Base-by-base conservation (phyloP, 2,888 invertebrate genomes). In the Orthosia gracilis region DNA sequence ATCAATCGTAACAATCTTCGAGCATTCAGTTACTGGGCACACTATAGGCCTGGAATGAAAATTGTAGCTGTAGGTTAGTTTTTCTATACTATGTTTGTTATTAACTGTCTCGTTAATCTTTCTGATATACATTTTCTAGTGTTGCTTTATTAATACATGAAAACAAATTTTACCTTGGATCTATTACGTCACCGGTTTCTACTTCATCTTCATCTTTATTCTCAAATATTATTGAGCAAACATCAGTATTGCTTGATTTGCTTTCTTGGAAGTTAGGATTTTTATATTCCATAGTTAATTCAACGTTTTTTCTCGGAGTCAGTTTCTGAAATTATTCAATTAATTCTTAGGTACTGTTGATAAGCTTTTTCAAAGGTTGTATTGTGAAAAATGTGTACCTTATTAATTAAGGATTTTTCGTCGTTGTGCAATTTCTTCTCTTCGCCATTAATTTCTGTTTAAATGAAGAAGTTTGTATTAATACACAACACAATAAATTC, bases 11-110 rank as follows among this genome's bases (percentile, higher is more conserved):
- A 97, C 94, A 72, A 95, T 97, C 78, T 96, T 96, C 9, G 93
- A 92, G 83, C 97, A 97, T 26, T 94, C 91, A 4, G 94, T 85
- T 76, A 96, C 93, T 1, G 97, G 97, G 83, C 97, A 97, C 59
- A 93, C 54, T 7, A 90, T 83, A 31, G 90, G 89, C 47, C 91
- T 90, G 84, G 4, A 88, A 72, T 4, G 0, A 74, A 77, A 62
- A 23, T n/a, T 54, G 0, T 18, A 12, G 9, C 5, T 21, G 59
- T 50, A 50, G 4, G n/a, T 4, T 1, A 63, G 18, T 9, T 23
- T 62, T 5, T 3, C 5, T 3, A 13, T 55, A 23, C 21, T 15
- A 5, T 55, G 54, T 55, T 55, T 15, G 21, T 54, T 54, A 26
- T 26, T 26, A 26, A 9, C 40, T 40, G 9, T 40, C 40, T 9